These are phyloP conservation scores for Sesamia nonagrioides DNA, from an alignment of 1,140 invertebrate species.

Conservation along the genomic window DNA sequence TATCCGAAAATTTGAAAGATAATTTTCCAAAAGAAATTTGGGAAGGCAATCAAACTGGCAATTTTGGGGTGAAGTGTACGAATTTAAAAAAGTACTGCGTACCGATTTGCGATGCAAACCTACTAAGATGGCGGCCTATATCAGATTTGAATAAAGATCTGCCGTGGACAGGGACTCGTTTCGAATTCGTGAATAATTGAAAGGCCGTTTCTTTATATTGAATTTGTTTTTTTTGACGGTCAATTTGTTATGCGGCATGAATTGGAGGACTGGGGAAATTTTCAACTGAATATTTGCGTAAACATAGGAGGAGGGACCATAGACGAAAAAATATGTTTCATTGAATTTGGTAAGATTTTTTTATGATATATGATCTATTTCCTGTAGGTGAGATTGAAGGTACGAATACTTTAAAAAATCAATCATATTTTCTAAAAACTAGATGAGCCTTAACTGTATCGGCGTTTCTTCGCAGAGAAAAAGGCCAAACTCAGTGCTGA, in stretches of 20 bases:
- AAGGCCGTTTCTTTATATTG: slow-evolving; percentile 44
- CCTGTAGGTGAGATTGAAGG: no score
- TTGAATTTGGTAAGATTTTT: not conserved
- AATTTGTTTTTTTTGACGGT: slow-evolving; percentile 45
- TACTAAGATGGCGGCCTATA: slow-evolving; percentile 77
- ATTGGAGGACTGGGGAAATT: slow-evolving; percentile 12
- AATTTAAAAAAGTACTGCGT: slow-evolving; percentile 79
- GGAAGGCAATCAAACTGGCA: slow-evolving; percentile 80
- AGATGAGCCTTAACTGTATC: no score
- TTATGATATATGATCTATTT: not conserved
- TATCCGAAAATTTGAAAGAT: slow-evolving; percentile 64
- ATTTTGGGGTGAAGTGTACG: slow-evolving; percentile 73
- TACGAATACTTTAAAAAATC: no score
- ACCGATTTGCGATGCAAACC: slow-evolving; percentile 85
- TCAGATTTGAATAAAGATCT: slow-evolving; percentile 83
- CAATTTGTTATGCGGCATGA: slow-evolving; percentile 47
- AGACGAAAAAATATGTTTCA: not conserved
- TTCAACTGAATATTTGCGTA: not conserved
- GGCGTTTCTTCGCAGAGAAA: no score
- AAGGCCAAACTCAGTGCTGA: no score
- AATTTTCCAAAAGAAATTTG: slow-evolving; percentile 65
- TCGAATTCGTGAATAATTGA: slow-evolving; percentile 51
- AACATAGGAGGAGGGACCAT: not conserved
- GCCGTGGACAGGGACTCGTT: slow-evolving; percentile 52
- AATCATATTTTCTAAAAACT: no score